Base-by-base conservation (phyloP, 2,888 invertebrate species). In the Pollenia amentaria region DNA sequence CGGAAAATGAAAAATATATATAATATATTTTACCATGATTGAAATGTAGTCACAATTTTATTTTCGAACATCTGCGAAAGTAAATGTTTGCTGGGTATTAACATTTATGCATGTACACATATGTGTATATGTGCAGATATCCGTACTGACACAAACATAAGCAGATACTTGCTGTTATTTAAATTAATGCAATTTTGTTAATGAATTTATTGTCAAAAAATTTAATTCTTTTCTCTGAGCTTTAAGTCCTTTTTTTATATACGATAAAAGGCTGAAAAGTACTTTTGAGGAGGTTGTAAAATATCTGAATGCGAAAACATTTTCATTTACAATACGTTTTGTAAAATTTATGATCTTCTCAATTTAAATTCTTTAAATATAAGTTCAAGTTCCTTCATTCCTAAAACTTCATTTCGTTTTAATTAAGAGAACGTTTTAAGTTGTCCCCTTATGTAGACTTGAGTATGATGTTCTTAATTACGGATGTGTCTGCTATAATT, bases 191-290 rank as follows among this genome's bases (percentile, higher is more conserved):
- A 76, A 67, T 84, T 70, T 80, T 60, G 75, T 64, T 80, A 80
- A 84, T 84, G 75, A 84, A 80, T 84, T 79, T 84, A 76, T 70
- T 80, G 76, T 84, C 57, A 65, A 11, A 21, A 70, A 64, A 73
- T 75, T 55, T 64, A 48, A 73, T 75, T 70, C n/a, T 48, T 70
- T 62, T 67, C 16, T 55, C 40, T 46, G 51, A 42, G 16, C n/a
- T 18, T 62, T 70, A 11, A 12, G 7, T 21, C 4, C 29, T 67
- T 3, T 60, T 3, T 62, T 1, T 21, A 40, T 14, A 1, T 64
- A 53, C n/a, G 64, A 76, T 9, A 40, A 1, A 40, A 4, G 48
- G 1, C 18, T 60, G 7, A 51, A 62, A 62, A 62, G 2, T 40
- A 9, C 2, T 46, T 16, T 29, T 29, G 29, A 29, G 29, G 29